These are phyloP conservation scores for Nanorana parkeri DNA, from an alignment of 2,113 vertebrate species.

Conservation along the genomic window DNA sequence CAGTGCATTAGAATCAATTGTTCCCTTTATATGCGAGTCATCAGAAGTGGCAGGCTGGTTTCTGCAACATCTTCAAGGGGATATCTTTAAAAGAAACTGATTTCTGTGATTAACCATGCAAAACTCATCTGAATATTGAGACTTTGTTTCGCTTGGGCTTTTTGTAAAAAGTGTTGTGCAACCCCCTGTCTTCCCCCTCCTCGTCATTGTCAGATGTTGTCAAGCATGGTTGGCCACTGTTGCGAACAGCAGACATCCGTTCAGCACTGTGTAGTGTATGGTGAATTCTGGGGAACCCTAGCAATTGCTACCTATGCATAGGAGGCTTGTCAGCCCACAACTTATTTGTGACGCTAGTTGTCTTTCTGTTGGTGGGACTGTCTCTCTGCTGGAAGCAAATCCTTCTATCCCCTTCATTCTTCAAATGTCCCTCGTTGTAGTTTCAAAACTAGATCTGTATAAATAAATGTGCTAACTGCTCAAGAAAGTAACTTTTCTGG, in stretches of 20 bases:
- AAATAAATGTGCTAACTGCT: too few species aligned
- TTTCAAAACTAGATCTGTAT: too few species aligned
- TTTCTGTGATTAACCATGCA: constrained; percentile 13
- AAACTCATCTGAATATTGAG: constrained; percentile 1
- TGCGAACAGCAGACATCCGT: constrained; percentile 7
- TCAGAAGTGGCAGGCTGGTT: background rate
- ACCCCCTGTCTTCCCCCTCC: background rate
- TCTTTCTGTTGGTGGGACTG: too few species aligned
- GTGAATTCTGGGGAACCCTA: background rate
- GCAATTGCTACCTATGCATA: too few species aligned
- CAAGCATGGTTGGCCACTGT: constrained; percentile 17
- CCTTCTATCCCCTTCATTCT: too few species aligned
- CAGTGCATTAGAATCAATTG: too few species aligned
- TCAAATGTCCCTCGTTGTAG: too few species aligned
- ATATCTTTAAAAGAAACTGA: constrained; percentile 10
- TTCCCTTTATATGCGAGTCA: background rate
- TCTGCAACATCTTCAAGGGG: constrained; percentile 12
- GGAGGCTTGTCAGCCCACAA: too few species aligned
- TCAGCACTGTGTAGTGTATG: background rate
- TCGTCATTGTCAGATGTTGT: constrained; percentile 8
- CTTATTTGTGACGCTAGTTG: too few species aligned
- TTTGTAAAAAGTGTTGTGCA: constrained; percentile 8
- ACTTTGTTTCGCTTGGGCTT: background rate
- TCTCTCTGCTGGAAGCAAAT: too few species aligned
- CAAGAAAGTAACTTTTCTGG: too few species aligned